phyloP scores from a whole-genome alignment of 2,888 invertebrate genomes.

The Villa cingulata region DNA sequence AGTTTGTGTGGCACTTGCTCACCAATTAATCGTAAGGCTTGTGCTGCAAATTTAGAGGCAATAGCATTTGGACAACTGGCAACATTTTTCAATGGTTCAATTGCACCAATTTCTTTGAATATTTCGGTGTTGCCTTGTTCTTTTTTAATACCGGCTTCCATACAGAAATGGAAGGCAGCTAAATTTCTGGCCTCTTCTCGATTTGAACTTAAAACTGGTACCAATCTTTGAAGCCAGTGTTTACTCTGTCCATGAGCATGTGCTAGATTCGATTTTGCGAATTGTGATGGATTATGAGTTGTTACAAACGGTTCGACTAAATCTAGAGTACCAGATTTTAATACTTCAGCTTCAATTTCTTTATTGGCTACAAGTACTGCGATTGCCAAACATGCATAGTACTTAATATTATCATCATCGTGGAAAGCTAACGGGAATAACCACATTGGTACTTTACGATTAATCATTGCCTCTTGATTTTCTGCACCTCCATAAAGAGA shows the following conservation, averaged over 20 bases:
- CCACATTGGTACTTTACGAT: slow-evolving; percentile 90
- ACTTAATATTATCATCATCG: slow-evolving; percentile 91
- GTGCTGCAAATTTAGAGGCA: slow-evolving; percentile 92
- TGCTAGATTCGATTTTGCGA: slow-evolving; percentile 80
- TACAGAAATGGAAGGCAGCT: slow-evolving; percentile 96
- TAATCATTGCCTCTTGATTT: slow-evolving; percentile 95
- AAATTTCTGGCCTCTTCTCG: slow-evolving; percentile 91
- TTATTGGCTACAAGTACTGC: slow-evolving; percentile 93
- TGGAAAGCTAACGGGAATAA: slow-evolving; percentile 94
- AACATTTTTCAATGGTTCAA: slow-evolving; percentile 87
- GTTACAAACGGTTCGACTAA: slow-evolving; percentile 95
- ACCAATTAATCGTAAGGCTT: slow-evolving; percentile 81
- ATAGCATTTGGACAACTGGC: slow-evolving; percentile 97
- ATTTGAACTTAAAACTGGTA: slow-evolving; percentile 88
- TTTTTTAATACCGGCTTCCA: slow-evolving; percentile 97
- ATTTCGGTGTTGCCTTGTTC: slow-evolving; percentile 82
- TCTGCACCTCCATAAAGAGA: slow-evolving; percentile 94
- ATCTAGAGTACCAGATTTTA: slow-evolving; percentile 91
- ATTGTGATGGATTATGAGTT: slow-evolving; percentile 86
- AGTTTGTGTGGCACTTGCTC: slow-evolving; percentile 96
- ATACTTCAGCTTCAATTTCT: slow-evolving; percentile 92
- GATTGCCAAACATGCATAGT: slow-evolving; percentile 96
- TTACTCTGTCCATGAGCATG: slow-evolving; percentile 94
- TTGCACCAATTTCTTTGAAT: slow-evolving; percentile 87
- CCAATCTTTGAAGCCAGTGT: slow-evolving; percentile 83